phyloP scores from a whole-genome alignment of 2,113 vertebrate species.

The Rana temporaria region DNA sequence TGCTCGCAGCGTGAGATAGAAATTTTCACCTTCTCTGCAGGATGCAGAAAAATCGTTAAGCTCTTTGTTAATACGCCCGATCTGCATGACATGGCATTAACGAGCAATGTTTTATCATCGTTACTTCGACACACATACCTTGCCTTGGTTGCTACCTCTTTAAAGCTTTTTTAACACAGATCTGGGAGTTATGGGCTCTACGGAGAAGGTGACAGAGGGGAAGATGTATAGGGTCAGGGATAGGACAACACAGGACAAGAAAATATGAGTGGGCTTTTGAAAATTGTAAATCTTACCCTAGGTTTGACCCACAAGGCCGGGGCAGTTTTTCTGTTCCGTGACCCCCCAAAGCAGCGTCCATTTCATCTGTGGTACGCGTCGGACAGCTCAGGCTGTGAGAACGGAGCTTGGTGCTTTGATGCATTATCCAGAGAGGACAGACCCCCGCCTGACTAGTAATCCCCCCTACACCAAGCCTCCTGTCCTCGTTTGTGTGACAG shows the following conservation, averaged over 20 bases:
- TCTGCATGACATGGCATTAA: constrained; percentile 38
- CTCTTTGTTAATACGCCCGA: not conserved
- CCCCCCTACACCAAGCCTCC: constrained; percentile 49
- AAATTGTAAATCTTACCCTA: constrained; percentile 43
- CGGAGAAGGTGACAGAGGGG: not conserved
- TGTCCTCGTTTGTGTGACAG: constrained; percentile 53
- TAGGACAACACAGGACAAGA: constrained; percentile 4
- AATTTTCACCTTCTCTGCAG: not conserved
- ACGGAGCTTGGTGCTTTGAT: constrained; percentile 57
- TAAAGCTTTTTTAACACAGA: constrained; percentile 3
- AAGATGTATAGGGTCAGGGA: constrained; percentile 24
- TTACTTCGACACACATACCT: constrained; percentile 20
- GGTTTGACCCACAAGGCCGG: constrained; percentile 51
- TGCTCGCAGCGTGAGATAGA: not conserved
- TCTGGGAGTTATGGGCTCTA: not conserved
- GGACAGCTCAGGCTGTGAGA: constrained; percentile 56
- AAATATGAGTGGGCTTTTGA: constrained; percentile 6
- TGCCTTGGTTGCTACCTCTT: constrained; percentile 9
- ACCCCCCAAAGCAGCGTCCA: constrained; percentile 53
- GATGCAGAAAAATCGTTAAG: constrained; percentile 12
- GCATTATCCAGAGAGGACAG: constrained; percentile 47
- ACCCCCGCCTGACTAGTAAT: constrained; percentile 42
- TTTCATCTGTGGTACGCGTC: constrained; percentile 37
- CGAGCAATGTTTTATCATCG: constrained; percentile 29
- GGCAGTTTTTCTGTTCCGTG: constrained; percentile 48